Evolutionary conservation across 2,113 vertebrate species (phyloP), one percentile per base, ranked within the genome.

Genomic region (Dunckerocampus dactyliophorus): DNA sequence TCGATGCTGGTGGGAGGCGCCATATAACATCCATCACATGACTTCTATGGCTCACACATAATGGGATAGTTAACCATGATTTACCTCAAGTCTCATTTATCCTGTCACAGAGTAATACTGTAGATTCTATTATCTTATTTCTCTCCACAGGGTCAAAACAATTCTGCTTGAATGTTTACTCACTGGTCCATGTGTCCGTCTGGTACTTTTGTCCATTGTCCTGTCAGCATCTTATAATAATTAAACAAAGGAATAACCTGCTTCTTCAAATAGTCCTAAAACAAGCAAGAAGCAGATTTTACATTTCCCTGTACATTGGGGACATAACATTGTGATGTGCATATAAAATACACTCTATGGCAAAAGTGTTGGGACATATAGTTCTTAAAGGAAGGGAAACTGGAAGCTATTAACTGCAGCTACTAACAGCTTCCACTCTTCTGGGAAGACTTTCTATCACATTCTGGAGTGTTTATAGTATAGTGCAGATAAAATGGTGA

Each of bases 151-250:
- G 28, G 9, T 8, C 28, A 55, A 37, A 51, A 55, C 10, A 1
- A 56, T 20, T 52, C 15, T 45, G 9, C 8, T 46, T 39, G 19
- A 31, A 13, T 53, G 16, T 62, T 28, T 62, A 94, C 95, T 95
- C 75, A 98, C 95, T 97, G 95, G 1, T 90, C 92, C 87, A 82
- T 92, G 69, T 95, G 90, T 39, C 63, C 77, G 0, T 0, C 0
- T 0, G 91, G 86, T 6, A 74, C 10, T 0, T 0, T 0, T 0
- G 0, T 2, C 91, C 92, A 95, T 63, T 67, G 0, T 0, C 0
- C 0, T 6, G 94, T 97, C 1, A 64, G 0, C 0, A 0, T 0
- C 65, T 56, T 0, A n/a, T 89, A 97, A 76, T 95, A 0, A 0
- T 1, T 0, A 62, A 91, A 97, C 51, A 97, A 84, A 0, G 85